These are phyloP conservation scores for Stratiomys singularior DNA, from an alignment of 2,888 invertebrate genomes.

Conservation along the genomic window DNA sequence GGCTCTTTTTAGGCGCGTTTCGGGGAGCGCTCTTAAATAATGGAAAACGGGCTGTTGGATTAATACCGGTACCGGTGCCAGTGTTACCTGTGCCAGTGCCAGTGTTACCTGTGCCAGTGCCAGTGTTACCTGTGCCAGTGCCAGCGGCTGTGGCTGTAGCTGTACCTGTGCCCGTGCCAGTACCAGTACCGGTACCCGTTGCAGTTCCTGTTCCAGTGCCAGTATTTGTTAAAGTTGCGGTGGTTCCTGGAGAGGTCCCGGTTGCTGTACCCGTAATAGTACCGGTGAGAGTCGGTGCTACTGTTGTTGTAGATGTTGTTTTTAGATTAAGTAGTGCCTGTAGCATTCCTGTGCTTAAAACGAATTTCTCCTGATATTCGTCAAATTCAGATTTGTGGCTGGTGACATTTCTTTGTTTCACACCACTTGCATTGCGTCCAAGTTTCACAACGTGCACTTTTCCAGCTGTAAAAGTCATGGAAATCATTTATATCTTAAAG, in stretches of 20 bases:
- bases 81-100: background rate
- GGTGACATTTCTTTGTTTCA: background rate
- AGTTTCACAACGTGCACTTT: background rate
- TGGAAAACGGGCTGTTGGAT: background rate
- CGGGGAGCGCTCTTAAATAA: too few species aligned
- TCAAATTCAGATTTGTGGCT: background rate
- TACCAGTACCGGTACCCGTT: background rate
- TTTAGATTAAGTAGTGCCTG: constrained; percentile 2
- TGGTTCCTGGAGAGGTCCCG: background rate
- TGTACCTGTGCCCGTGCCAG: background rate
- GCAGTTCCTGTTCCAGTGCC: constrained; percentile 7
- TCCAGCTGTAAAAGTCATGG: background rate
- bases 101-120: background rate
- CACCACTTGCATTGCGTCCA: background rate
- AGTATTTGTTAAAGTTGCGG: too few species aligned
- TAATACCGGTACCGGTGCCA: background rate
- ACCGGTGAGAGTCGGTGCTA: constrained; percentile 18
- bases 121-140: too few species aligned
- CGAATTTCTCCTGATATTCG: background rate
- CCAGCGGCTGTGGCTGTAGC: background rate
- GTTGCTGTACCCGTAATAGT: constrained; percentile 1
- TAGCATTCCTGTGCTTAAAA: background rate
- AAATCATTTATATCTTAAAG: too few species aligned
- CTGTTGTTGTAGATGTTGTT: background rate
- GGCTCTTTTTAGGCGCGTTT: too few species aligned